These are phyloP conservation scores for Crenichthys baileyi DNA, from an alignment of 2,797 vertebrate genomes.

Conservation along the genomic window DNA sequence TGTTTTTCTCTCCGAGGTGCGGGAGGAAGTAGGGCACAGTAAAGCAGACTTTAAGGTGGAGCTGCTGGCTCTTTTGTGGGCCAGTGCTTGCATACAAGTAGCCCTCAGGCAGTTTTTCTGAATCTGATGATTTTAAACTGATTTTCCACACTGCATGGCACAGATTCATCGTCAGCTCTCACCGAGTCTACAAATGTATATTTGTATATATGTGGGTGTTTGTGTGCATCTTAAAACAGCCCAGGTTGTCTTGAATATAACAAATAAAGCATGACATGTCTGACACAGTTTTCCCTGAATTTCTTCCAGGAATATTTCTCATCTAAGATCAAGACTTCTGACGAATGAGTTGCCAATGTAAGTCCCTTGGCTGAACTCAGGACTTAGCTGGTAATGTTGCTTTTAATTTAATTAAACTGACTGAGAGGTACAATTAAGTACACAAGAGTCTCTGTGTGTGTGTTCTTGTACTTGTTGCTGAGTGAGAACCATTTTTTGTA, in stretches of 20 bases:
- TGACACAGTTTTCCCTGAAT: conserved; percentile 50
- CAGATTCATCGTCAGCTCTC: conserved; percentile 36
- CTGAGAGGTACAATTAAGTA: conserved; percentile 29
- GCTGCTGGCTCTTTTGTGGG: conserved; percentile 43
- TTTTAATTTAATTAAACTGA: conserved; percentile 55
- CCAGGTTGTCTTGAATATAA: conserved; percentile 27
- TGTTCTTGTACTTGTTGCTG: too few species aligned
- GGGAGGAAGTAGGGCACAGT: conserved; percentile 66
- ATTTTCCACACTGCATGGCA: conserved; percentile 42
- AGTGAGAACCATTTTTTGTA: too few species aligned
- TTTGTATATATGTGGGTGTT: conserved; percentile 14
- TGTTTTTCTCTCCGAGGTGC: conserved; percentile 42
- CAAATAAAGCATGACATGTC: conserved; percentile 36
- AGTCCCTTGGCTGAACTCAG: conserved; percentile 62
- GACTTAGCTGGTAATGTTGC: conserved; percentile 39
- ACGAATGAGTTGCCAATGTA: conserved; percentile 75
- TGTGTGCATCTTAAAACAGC: conserved; percentile 21
- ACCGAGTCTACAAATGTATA: conserved; percentile 12
- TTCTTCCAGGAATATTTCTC: conserved; percentile 66
- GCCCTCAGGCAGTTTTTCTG: conserved; percentile 49
- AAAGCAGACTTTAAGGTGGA: conserved; percentile 57
- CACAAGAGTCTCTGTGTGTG: too few species aligned
- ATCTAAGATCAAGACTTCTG: conserved; percentile 43
- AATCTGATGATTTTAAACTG: conserved; percentile 60
- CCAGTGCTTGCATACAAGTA: conserved; percentile 44